Conservation (phyloP, 2,888 invertebrate species). For the Autographa gamma region DNA sequence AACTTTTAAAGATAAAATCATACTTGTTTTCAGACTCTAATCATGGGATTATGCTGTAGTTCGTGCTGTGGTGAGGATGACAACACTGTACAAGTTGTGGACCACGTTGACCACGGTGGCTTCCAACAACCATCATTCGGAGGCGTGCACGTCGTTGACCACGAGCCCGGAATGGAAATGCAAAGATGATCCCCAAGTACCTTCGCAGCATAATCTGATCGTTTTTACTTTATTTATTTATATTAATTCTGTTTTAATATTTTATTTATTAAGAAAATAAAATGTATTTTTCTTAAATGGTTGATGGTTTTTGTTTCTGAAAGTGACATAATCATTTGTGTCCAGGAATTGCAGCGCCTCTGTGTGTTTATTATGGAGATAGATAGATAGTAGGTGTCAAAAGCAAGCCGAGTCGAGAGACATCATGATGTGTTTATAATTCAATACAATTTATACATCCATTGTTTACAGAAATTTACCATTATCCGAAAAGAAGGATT, state of each 20-base stretch:
- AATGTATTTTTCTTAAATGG: not conserved
- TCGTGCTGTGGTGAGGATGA: conserved; percentile 60
- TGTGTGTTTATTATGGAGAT: too few species aligned
- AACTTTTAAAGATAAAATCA: not conserved
- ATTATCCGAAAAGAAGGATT: too few species aligned
- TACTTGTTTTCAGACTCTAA: conserved; percentile 28
- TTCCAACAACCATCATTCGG: conserved; percentile 39
- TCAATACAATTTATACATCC: too few species aligned
- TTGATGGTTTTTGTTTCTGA: not conserved
- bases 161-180: conserved; percentile 58
- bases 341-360: too few species aligned
- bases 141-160: conserved; percentile 54
- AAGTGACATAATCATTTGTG: too few species aligned
- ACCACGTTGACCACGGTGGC: conserved; percentile 53
- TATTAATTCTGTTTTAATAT: not conserved
- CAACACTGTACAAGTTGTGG: conserved; percentile 63
- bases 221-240: not conserved
- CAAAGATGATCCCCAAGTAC: conserved; percentile 45
- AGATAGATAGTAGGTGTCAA: too few species aligned
- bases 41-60: conserved; percentile 72
- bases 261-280: not conserved
- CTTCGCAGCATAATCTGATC: conserved; percentile 6
- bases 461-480: too few species aligned
- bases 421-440: too few species aligned
- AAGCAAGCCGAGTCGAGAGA: too few species aligned